Percentiles rank a stretch among this genome's conserved stretches.
Evolutionary conservation across 2,113 vertebrate species (phyloP).

Genomic region (Neofelis nebulosa): DNA sequence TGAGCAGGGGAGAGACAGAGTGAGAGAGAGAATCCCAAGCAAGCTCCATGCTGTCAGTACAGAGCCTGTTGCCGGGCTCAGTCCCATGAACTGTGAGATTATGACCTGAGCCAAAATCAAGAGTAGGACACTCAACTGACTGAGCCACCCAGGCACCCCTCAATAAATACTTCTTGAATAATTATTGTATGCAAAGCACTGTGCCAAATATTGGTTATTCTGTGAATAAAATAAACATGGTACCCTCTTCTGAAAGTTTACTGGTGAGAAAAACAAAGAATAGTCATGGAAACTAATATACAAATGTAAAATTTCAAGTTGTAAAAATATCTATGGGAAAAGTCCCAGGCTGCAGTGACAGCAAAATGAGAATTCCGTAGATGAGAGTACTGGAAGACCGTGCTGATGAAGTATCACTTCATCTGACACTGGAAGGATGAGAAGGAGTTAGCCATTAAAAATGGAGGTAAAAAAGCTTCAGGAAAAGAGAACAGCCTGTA

Average conservation of each 20-base stretch:
- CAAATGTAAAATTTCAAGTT: background rate
- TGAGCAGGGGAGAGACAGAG: background rate
- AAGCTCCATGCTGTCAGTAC: background rate
- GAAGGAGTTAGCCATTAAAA: background rate
- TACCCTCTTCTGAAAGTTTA: background rate
- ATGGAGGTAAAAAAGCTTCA: background rate
- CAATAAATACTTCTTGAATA: background rate
- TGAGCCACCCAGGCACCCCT: background rate
- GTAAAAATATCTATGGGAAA: background rate
- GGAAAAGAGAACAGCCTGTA: background rate
- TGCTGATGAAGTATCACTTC: background rate
- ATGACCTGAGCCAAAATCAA: background rate
- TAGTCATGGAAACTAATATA: background rate
- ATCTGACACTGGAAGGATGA: background rate
- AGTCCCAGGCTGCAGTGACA: background rate
- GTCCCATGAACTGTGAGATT: background rate
- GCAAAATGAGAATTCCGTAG: background rate
- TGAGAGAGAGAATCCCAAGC: background rate
- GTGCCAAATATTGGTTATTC: background rate
- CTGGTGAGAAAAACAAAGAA: background rate
- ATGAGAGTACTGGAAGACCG: background rate
- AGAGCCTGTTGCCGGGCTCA: rapidly evolving
- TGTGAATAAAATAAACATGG: background rate
- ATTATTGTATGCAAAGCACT: background rate
- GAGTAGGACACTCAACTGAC: background rate